Evolutionary conservation across 2,797 vertebrate genomes (phyloP), one percentile per base, ranked within the genome.

Genomic region (Coracias cyanogaster): DNA sequence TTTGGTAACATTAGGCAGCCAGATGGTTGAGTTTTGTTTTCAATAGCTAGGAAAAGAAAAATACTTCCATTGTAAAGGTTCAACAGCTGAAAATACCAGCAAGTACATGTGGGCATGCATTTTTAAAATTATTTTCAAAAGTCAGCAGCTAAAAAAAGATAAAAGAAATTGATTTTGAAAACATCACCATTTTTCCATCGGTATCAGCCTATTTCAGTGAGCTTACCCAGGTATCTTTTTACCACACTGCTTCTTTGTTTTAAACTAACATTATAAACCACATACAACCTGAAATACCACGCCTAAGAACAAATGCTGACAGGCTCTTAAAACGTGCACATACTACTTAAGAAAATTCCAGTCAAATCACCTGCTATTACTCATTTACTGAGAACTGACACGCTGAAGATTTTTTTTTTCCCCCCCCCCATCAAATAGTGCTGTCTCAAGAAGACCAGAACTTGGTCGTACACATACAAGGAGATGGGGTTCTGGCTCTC

Each of bases 1-100:
- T 71, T 86, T 78, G 49, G 62, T 84, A 94, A 93, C 52, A 81
- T 83, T 92, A 91, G 37, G 54, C 33, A 95, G 79, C 29, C 73
- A 96, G 76, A 93, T 78, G 43, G 52, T 43, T 77, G 60, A 25
- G 10, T 5, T 64, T 87, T 66, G 48, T 86, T 61, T 78, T 77
- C 65, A 76, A 29, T 37, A 78, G 69, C 49, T 69, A 86, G 67
- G 41, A 91, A 87, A 64, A 90, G 82, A 93, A 12, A 93, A 89
- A 85, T 77, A 84, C n/a, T 92, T 64, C 51, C 78, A 39, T n/a
- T 55, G 39, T 69, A 33, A 52, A 73, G 37, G n/a, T 85, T 64
- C 43, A 49, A 87, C 29, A 54, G 15, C 57, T 60, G 66, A 90
- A 66, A 46, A 80, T 19, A 33, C 37, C 67, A 35, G 77, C 33